A percentile compares a stretch with the other conserved stretches of the same genome.
Conservation (phyloP, 1,140 invertebrate genomes). For the Drosophila hydei region DNA sequence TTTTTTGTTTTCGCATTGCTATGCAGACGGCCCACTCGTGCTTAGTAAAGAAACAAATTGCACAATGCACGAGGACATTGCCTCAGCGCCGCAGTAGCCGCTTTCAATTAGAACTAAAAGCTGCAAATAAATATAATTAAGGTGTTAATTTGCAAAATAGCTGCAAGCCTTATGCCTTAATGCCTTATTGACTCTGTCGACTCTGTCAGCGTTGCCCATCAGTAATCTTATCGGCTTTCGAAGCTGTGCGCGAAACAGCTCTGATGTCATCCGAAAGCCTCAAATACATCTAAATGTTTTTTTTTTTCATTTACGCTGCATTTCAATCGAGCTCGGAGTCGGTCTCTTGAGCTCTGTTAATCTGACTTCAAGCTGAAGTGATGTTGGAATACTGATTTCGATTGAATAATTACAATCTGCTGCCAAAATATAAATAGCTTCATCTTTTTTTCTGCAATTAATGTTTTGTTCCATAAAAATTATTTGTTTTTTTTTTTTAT, state of each 20-base stretch:
- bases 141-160: constrained; percentile 15
- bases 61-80: constrained; percentile 6
- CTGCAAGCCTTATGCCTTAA: neutral
- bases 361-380: too few species aligned
- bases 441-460: too few species aligned
- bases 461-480: too few species aligned
- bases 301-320: constrained; percentile 1
- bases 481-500: too few species aligned
- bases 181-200: neutral
- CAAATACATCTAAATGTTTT: neutral
- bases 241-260: constrained; percentile 3
- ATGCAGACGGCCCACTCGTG: too few species aligned
- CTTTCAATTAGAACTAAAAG: too few species aligned
- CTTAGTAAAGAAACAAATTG: constrained; percentile 12
- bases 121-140: constrained; percentile 1
- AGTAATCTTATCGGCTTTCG: neutral
- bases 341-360: neutral
- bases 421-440: too few species aligned
- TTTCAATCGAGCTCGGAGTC: neutral
- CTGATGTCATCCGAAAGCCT: constrained; percentile 11
- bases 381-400: too few species aligned
- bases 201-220: neutral
- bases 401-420: too few species aligned
- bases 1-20: too few species aligned
- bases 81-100: too few species aligned